Base-by-base conservation (phyloP, 2,888 invertebrate species). In the Ormyrus nitidulus region DNA sequence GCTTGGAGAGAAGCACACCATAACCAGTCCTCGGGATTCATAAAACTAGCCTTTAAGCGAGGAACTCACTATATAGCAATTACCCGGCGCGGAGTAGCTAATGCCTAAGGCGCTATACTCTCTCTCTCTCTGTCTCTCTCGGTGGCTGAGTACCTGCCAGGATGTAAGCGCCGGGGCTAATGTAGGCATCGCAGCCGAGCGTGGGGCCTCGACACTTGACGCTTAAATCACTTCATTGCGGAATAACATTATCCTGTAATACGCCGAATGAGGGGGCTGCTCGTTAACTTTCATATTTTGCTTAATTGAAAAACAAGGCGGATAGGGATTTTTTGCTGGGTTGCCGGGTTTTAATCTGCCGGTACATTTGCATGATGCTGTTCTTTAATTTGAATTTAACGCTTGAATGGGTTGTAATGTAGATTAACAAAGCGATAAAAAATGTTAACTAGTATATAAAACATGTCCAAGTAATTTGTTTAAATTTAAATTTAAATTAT, bases 201-300 rank as follows among this genome's bases (percentile, higher is more conserved):
- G 46, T 19, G 51, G 51, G n/a, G 6, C 11, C 79, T 69, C 79
- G 68, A 79, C 73, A 65, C 70, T 72, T 73, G 80, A 76, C 68
- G 76, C 72, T 80, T 70, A 70, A 81, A 81, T 81, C 81, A 71
- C 77, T 77, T 78, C 74, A 81, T 81, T 78, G 59, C 51, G 13
- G 49, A 66, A 74, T 59, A 44, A 7, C 19, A 48, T 65, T 58
- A 8, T 51, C 51, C 46, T 19, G 11, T 66, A 53, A 77, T 65
- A 71, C 71, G 64, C 77, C 0, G 71, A 77, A 58, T 53, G 8
- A 44, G 61, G 46, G 46, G 68, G n/a, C n/a, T 19, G 53, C 10
- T 10, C 62, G 58, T 51, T 73, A 68, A 53, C 44, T 13, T 3
- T 44, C 13, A n/a, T 51, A 19, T 13, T 34, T n/a, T 10, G 49